phyloP scores from a whole-genome alignment of 2,888 invertebrate genomes.

The Ypsolopha scabrella region DNA sequence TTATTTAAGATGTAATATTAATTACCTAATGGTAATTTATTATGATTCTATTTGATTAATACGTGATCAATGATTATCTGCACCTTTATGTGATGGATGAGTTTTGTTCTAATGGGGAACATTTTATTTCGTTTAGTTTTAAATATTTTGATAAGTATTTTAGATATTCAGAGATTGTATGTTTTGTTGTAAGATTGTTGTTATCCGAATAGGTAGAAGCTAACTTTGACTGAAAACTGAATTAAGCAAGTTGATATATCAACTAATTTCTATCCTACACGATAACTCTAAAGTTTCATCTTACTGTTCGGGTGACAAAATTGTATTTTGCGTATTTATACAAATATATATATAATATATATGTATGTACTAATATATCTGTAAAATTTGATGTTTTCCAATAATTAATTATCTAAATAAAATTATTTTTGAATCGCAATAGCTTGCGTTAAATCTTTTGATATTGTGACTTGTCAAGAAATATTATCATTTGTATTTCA shows the following conservation, averaged over 20 bases:
- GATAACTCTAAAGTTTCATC: too few relatives aligned
- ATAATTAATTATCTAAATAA: not conserved
- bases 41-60: not conserved
- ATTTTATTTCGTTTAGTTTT: too few relatives aligned
- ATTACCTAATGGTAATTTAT: slow-evolving; percentile 12
- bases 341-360: not conserved
- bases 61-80: slow-evolving; percentile 1
- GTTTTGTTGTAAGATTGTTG: too few relatives aligned
- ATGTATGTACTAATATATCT: not conserved
- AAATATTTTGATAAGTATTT: too few relatives aligned
- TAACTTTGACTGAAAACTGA: too few relatives aligned
- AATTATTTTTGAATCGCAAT: not conserved
- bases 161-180: too few relatives aligned
- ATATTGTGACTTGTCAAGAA: slow-evolving; percentile 47
- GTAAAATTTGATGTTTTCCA: slow-evolving; percentile 4
- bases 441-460: slow-evolving; percentile 18
- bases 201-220: too few relatives aligned
- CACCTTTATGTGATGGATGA: slow-evolving; percentile 5
- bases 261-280: too few relatives aligned
- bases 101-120: not conserved
- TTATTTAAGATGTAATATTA: slow-evolving; percentile 50
- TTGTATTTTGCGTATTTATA: not conserved
- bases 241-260: too few relatives aligned
- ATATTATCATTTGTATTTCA: slow-evolving; percentile 21
- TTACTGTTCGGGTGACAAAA: not conserved